Base-by-base conservation (phyloP, 2,797 vertebrate species). In the Paedocypris micromegethes region DNA sequence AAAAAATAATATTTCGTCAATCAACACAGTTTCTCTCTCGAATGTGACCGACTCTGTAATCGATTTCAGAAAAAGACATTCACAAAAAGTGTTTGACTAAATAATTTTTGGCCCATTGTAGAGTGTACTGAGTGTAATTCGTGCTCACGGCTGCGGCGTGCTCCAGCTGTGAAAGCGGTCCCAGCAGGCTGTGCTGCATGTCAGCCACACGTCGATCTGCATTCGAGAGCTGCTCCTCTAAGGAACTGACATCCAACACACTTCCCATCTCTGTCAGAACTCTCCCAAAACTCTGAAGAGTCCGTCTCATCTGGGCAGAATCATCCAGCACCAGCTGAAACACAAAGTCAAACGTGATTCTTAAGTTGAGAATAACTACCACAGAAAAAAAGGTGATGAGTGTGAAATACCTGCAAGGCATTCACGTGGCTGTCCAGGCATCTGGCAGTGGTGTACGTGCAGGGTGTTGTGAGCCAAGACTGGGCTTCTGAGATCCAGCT, bases 311-410 rank as follows among this genome's bases (percentile, higher is more conserved):
- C 86, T 95, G 95, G 4, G 88, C 88, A 0, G 91, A 92, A 80
- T 96, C 95, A 52, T 92, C 88, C 79, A 96, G 75, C 64, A 94
- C 93, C 87, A 90, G 90, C 96, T 98, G 46, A 56, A 65, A 37
- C 9, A 68, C 6, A 70, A 4, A 23, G 50, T 46, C 41, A 56
- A 40, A 45, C 38, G 23, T 23, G 23, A 23, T 23, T 23, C 23
- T 23, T 23, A 23, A 23, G 23, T 1, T 23, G 23, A 23, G 23
- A 23, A 23, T 23, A 54, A 4, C 23, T 4, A 38, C 54, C 50
- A 55, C 5, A 37, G 44, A 47, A 53, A 64, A 9, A 6, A 62
- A n/a, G 47, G 7, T 37, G 44, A 5, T 9, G n/a, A 59, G 44
- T 53, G 6, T 43, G 42, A 52, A 7, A 55, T 64, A 96, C 96